Percentiles rank a stretch among this genome's conserved stretches.
Conservation (phyloP, 2,888 invertebrate species). For the Hololepta plana region DNA sequence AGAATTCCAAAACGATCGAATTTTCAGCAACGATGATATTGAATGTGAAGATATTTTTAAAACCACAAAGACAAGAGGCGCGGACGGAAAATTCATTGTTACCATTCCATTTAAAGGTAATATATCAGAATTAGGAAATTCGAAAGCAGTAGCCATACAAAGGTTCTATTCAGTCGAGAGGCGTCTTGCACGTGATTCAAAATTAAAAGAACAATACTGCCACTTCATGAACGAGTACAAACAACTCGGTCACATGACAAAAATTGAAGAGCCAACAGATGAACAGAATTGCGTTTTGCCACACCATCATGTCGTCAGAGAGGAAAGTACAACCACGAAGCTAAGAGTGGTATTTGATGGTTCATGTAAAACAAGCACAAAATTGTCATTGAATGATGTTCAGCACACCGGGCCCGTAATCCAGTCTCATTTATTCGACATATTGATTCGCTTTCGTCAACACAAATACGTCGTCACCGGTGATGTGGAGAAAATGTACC, state of each 20-base stretch:
- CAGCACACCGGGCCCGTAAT: constrained; percentile 8
- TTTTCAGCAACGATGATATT: no score
- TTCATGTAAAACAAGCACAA: constrained; percentile 5
- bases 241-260: constrained; percentile 6
- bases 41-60: constrained; percentile 4
- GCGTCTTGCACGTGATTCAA: constrained; percentile 8
- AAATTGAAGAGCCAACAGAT: no score
- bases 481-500: constrained; percentile 14
- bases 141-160: constrained; percentile 4
- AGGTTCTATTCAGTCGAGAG: constrained; percentile 9
- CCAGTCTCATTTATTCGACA: constrained; percentile 8
- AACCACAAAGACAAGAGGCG: constrained; percentile 3
- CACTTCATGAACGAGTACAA: constrained; percentile 8
- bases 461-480: constrained; percentile 11
- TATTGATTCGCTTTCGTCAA: constrained; percentile 10
- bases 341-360: constrained; percentile 9
- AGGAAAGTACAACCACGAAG: constrained; percentile 8
- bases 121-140: constrained; percentile 6
- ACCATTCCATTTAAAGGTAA: constrained; percentile 7
- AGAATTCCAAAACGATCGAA: no score
- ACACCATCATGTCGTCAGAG: constrained; percentile 8
- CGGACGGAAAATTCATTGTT: constrained; percentile 8
- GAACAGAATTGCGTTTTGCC: constrained; percentile 6
- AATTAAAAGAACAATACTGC: constrained; percentile 5
- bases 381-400: constrained; percentile 9